phyloP scores from a whole-genome alignment of 2,113 vertebrate genomes.

The Planiliza haematocheilus region DNA sequence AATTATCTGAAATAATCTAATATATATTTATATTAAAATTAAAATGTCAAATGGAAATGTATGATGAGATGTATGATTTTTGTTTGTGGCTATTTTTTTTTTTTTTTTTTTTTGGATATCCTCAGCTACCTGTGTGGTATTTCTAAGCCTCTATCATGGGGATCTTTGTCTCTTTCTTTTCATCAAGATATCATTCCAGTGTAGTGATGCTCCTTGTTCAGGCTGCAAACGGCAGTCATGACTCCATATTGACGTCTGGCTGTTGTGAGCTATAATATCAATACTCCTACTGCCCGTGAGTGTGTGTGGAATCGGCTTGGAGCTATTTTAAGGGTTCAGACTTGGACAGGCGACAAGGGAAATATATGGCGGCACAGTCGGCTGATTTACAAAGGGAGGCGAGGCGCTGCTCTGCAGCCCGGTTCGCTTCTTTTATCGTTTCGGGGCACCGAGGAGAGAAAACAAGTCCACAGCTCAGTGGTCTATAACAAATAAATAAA shows the following conservation, averaged over 20 bases:
- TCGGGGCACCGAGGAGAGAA: constrained; percentile 34
- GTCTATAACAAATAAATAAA: constrained; percentile 14
- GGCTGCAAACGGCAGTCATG: constrained; percentile 44
- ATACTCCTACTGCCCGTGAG: constrained; percentile 45
- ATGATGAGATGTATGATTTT: no score
- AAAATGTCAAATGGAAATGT: no score
- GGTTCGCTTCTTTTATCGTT: constrained; percentile 41
- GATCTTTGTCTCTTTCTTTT: not conserved
- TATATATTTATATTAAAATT: no score
- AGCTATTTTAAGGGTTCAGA: constrained; percentile 76
- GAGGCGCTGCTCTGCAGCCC: constrained; percentile 50
- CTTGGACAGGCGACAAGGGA: constrained; percentile 66
- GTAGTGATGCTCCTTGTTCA: not conserved
- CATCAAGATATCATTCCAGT: constrained; percentile 2
- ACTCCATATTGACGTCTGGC: constrained; percentile 45
- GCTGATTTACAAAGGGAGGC: constrained; percentile 62
- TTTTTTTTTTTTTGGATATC: not conserved
- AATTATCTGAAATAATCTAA: constrained; percentile 5
- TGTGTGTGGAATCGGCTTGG: constrained; percentile 53
- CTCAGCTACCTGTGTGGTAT: not conserved
- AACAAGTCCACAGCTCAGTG: constrained; percentile 58
- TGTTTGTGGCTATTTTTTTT: no score
- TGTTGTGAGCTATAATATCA: constrained; percentile 61
- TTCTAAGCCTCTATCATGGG: not conserved
- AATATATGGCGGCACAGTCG: constrained; percentile 60